Conservation (phyloP, 2,888 invertebrate genomes). For the Gymnoscelis rufifasciata region DNA sequence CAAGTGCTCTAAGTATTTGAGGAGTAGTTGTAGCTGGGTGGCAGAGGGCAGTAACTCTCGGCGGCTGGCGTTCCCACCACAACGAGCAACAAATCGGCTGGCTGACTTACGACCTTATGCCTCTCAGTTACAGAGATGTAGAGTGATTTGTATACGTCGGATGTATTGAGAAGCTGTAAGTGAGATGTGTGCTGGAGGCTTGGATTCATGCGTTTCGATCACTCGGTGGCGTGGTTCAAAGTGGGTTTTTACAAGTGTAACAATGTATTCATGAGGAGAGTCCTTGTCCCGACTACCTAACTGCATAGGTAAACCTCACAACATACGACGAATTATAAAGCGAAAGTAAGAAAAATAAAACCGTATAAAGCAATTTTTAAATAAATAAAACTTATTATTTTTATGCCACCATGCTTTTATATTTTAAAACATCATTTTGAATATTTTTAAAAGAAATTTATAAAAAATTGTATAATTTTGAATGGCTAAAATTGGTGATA, state of each 20-base stretch:
- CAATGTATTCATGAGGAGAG: conserved; percentile 61
- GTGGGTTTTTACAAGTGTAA: conserved; percentile 70
- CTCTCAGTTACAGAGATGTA: conserved; percentile 71
- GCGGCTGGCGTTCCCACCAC: conserved; percentile 34
- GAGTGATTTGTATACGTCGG: conserved; percentile 64
- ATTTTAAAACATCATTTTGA: conserved; percentile 4
- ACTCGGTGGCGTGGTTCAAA: conserved; percentile 79
- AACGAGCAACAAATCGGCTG: conserved; percentile 24
- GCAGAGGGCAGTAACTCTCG: conserved; percentile 67
- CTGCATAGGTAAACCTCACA: conserved; percentile 40
- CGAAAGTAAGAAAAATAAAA: conserved; percentile 37
- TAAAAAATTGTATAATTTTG: conserved; percentile 34
- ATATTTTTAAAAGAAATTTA: conserved; percentile 25
- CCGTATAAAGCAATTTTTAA: conserved; percentile 33
- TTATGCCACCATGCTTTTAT: conserved; percentile 53
- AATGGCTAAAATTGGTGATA: conserved; percentile 33
- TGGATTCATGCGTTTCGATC: conserved; percentile 77
- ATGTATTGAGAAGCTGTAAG: conserved; percentile 77
- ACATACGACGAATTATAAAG: conserved; percentile 37
- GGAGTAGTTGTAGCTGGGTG: conserved; percentile 68
- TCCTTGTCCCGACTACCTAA: conserved; percentile 53
- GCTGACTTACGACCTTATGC: conserved; percentile 59
- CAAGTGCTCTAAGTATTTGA: conserved; percentile 68
- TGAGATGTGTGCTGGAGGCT: conserved; percentile 78
- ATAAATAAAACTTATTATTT: conserved; percentile 23